phyloP scores from a whole-genome alignment of 2,888 invertebrate genomes.

The Acleris literana region DNA sequence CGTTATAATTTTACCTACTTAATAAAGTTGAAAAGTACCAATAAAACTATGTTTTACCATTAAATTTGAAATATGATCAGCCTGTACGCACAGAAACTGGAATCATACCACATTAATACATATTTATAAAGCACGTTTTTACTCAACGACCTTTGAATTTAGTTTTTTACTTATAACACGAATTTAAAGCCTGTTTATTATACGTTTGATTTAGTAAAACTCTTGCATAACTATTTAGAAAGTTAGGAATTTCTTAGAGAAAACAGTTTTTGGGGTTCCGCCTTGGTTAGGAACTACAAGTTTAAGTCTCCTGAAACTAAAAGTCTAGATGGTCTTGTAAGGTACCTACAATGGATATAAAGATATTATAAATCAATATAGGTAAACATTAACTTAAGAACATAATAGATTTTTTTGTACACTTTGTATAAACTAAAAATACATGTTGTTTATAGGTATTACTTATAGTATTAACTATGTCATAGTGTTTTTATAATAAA shows the following conservation, averaged over 20 bases:
- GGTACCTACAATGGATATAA: too few relatives aligned
- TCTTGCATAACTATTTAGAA: slow-evolving; percentile 34
- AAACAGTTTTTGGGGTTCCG: slow-evolving; percentile 26
- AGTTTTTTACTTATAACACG: slow-evolving; percentile 33
- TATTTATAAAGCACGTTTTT: slow-evolving; percentile 43
- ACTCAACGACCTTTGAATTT: slow-evolving; percentile 39
- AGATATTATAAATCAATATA: too few relatives aligned
- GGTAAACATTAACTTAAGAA: too few relatives aligned
- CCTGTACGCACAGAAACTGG: slow-evolving; percentile 26
- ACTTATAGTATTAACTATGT: too few relatives aligned
- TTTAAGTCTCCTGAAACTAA: not conserved
- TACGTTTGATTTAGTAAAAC: slow-evolving; percentile 33
- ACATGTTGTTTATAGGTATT: too few relatives aligned
- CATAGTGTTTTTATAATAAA: too few relatives aligned
- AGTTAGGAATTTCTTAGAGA: slow-evolving; percentile 28
- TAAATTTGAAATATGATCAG: slow-evolving; percentile 27
- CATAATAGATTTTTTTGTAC: too few relatives aligned
- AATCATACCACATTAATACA: slow-evolving; percentile 38
- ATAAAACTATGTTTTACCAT: slow-evolving; percentile 12
- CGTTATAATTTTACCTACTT: too few relatives aligned
- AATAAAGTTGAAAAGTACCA: not conserved
- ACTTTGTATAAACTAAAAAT: too few relatives aligned
- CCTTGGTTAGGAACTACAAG: not conserved
- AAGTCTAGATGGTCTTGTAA: not conserved
- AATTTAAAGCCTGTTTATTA: slow-evolving; percentile 34